Percentiles rank a stretch among this genome's conserved stretches.
phyloP scores from a whole-genome alignment of 1,140 invertebrate species.

The Megalonaias nervosa region DNA sequence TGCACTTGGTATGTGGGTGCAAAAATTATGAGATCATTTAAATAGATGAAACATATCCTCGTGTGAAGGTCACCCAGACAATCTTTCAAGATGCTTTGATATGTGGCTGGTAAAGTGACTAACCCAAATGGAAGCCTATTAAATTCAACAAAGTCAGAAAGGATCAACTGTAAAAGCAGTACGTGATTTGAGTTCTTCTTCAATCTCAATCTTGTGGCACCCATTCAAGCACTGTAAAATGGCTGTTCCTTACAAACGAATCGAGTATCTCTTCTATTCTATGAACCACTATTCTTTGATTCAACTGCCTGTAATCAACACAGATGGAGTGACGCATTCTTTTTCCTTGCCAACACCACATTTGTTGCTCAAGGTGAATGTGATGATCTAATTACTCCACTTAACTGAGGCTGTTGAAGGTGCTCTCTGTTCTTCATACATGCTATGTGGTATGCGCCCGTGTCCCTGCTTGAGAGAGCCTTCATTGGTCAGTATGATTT shows the following conservation, averaged over 20 bases:
- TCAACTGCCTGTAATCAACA: conserved; percentile 72
- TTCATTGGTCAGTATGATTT: conserved; percentile 9
- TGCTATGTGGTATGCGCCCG: conserved; percentile 1
- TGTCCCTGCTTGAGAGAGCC: conserved; percentile 5
- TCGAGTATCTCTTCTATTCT: conserved; percentile 71
- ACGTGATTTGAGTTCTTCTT: conserved; percentile 16
- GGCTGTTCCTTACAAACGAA: conserved; percentile 57
- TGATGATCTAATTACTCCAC: conserved; percentile 14
- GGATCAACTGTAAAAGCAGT: not conserved
- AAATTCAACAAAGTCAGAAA: conserved; percentile 2
- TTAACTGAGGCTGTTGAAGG: conserved; percentile 2
- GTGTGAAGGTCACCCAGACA: conserved; percentile 35
- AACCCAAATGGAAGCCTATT: conserved; percentile 67
- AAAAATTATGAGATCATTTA: conserved; percentile 52
- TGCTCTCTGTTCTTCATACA: conserved; percentile 11
- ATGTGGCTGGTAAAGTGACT: conserved; percentile 69
- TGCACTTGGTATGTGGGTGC: conserved; percentile 34
- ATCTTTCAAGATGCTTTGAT: conserved; percentile 73
- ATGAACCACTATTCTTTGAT: conserved; percentile 70
- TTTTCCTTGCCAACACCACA: conserved; percentile 13
- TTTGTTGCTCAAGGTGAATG: conserved; percentile 13
- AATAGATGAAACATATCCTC: conserved; percentile 32
- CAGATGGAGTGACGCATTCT: not conserved
- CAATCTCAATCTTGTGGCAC: conserved; percentile 66
- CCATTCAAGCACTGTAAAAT: conserved; percentile 68